Percentiles rank a stretch among this genome's conserved stretches.
Conservation (phyloP, 2,888 invertebrate genomes). For the Megalurothrips usitatus region DNA sequence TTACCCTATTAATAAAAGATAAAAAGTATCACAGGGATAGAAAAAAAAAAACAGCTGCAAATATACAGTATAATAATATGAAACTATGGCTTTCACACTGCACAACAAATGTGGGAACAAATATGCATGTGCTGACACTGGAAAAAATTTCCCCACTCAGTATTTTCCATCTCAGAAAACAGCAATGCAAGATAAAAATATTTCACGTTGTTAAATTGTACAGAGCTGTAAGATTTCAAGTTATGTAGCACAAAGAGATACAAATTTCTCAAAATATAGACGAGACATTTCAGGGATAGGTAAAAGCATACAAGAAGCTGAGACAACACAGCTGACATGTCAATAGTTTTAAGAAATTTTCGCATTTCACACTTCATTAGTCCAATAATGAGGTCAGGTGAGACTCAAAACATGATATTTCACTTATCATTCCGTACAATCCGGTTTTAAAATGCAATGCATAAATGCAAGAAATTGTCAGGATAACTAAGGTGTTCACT, state of each 20-base stretch:
- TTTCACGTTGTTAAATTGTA: not conserved
- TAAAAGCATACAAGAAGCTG: too few relatives aligned
- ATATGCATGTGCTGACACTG: not conserved
- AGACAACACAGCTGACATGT: too few relatives aligned
- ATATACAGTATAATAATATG: not conserved
- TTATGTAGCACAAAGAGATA: not conserved
- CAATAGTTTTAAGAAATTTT: too few relatives aligned
- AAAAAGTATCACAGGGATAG: constrained; percentile 6
- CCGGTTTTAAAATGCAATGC: constrained; percentile 33
- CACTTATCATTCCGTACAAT: not conserved
- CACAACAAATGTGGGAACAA: not conserved
- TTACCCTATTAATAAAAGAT: not conserved
- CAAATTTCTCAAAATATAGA: not conserved
- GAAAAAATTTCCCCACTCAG: not conserved
- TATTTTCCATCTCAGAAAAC: not conserved
- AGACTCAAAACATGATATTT: not conserved
- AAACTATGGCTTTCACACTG: not conserved
- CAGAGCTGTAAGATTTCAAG: too few relatives aligned
- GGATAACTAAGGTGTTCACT: constrained; percentile 97
- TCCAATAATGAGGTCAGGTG: too few relatives aligned
- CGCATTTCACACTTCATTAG: too few relatives aligned
- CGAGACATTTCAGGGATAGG: too few relatives aligned
- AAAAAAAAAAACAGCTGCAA: not conserved
- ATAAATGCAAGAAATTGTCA: constrained; percentile 95
- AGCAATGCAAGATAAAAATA: not conserved